phyloP scores from a whole-genome alignment of 2,113 vertebrate genomes.

The Pedionomus torquatus region DNA sequence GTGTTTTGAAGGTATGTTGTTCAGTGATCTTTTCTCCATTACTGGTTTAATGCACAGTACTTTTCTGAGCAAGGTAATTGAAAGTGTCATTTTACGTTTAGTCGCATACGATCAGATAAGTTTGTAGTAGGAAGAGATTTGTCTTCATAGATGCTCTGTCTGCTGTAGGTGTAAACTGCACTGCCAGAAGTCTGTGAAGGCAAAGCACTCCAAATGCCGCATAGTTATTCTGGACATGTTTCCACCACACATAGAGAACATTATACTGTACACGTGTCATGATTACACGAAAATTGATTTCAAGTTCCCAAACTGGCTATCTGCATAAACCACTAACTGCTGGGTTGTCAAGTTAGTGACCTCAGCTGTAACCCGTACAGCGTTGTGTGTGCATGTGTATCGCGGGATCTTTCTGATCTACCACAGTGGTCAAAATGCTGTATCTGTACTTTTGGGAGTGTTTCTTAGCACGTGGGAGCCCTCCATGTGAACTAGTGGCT shows the following conservation, averaged over 20 bases:
- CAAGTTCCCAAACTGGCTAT: slow-evolving; percentile 28
- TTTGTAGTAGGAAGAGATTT: background rate
- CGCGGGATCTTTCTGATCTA: background rate
- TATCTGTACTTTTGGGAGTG: background rate
- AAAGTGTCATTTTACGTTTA: background rate
- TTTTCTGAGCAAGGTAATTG: background rate
- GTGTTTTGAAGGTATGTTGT: background rate
- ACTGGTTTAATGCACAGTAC: background rate
- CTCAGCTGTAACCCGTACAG: background rate
- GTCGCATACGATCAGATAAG: background rate
- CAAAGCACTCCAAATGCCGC: background rate
- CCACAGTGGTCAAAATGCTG: background rate
- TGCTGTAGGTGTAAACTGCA: background rate
- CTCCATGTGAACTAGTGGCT: background rate
- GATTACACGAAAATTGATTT: slow-evolving; percentile 43
- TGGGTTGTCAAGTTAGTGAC: slow-evolving; percentile 25
- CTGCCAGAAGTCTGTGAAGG: background rate
- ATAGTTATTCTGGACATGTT: slow-evolving; percentile 2
- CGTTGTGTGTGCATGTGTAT: background rate
- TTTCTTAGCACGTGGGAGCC: background rate
- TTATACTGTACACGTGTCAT: slow-evolving; percentile 24
- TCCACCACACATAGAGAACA: background rate
- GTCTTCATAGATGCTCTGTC: background rate
- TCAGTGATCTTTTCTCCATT: background rate
- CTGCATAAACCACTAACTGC: slow-evolving; percentile 51